Evolutionary conservation across 1,140 invertebrate species (phyloP), one percentile per base, ranked within the genome.

Genomic region (Cotesia chilonis): DNA sequence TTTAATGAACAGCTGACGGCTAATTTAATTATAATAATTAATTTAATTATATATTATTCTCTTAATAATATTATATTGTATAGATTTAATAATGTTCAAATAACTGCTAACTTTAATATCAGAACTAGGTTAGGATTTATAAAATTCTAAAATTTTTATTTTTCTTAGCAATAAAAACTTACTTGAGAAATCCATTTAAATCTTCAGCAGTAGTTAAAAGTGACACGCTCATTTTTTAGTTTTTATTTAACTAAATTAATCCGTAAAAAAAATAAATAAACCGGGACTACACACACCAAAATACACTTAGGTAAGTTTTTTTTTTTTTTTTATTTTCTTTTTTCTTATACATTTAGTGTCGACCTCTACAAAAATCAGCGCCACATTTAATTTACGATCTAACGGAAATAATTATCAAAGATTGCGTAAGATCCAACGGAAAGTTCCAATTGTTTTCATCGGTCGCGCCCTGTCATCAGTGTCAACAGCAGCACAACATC

Each of bases 161-260:
- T 9, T 47, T 74, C 10, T 2, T 10, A 28, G 2, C 28, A 28
- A 28, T 47, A 10, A 2, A 47, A 59, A 79, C 80, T 82, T 41
- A 82, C 81, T 80, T 79, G 60, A 81, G 69, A 14, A 75, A 77
- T 47, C 79, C 59, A 12, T 79, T 72, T n/a, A 77, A 82, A 10
- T 76, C 77, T 37, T 77, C 61, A 12, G 65, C 36, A 6, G 78
- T 68, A 10, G 14, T 37, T 12, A 81, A 38, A 54, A 66, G 69
- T 47, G 51, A 72, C 63, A 80, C 70, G 68, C 77, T 5, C 80
- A 81, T 81, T 54, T 61, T 71, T 69, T 75, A 63, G 78, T 47
- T 4, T 52, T 55, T 59, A 57, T 52, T 17, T 12, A 12, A 59
- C 7, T 37, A 38, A n/a, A 3, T 20, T 12, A n/a, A 47, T 47